Evolutionary conservation across 2,113 vertebrate species (phyloP).

Genomic region (Myotis davidii): DNA sequence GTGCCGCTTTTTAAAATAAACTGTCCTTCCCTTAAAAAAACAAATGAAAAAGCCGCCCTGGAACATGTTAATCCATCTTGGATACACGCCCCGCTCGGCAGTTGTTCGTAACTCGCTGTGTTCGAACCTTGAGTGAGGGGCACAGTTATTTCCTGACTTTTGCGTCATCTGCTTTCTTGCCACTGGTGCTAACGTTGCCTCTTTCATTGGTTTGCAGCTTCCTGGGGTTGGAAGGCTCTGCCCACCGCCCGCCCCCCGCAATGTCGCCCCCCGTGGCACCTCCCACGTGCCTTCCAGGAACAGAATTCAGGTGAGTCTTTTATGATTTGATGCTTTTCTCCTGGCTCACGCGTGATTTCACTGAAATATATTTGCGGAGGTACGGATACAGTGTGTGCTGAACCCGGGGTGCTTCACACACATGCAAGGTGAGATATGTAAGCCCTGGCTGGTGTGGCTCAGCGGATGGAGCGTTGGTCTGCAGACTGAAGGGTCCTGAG

Average conservation of each 20-base stretch:
- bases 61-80: not conserved
- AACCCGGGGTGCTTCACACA: not conserved
- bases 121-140: not conserved
- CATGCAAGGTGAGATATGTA: not conserved
- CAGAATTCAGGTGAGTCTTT: not conserved
- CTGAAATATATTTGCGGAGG: not conserved
- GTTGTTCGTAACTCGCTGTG: not conserved
- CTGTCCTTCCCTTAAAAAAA: conserved; percentile 71
- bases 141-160: not conserved
- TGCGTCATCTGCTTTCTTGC: not conserved
- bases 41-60: not conserved
- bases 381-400: not conserved
- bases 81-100: too few relatives aligned
- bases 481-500: too few relatives aligned
- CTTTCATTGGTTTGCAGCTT: not conserved
- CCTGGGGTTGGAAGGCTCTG: not conserved
- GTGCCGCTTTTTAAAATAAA: conserved; percentile 86
- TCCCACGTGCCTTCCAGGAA: not conserved
- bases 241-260: not conserved
- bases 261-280: not conserved
- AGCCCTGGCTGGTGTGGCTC: too few relatives aligned
- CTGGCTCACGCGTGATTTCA: not conserved
- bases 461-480: too few relatives aligned
- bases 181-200: not conserved
- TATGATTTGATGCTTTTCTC: not conserved